These are phyloP conservation scores for Trinectes maculatus DNA, from an alignment of 2,113 vertebrate genomes.

Conservation along the genomic window DNA sequence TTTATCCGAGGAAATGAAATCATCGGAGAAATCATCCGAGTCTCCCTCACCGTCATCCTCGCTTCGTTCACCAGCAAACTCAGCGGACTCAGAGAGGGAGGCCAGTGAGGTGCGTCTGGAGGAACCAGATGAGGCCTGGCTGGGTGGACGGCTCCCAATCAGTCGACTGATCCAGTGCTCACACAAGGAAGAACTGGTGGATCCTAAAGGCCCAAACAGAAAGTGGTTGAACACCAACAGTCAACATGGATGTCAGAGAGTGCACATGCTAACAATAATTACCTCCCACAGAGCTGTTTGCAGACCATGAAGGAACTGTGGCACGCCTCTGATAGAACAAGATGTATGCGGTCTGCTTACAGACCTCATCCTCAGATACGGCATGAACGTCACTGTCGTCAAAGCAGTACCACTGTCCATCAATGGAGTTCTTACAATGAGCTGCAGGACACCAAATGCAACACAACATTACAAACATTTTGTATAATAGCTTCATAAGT, in stretches of 20 bases:
- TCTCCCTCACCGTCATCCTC: conserved; percentile 91
- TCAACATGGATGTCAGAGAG: background rate
- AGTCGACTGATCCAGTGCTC: conserved; percentile 98
- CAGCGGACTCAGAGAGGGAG: conserved; percentile 93
- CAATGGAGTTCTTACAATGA: conserved; percentile 97
- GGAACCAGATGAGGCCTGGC: conserved; percentile 92
- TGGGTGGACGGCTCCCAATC: conserved; percentile 94
- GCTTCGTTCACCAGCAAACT: conserved; percentile 92
- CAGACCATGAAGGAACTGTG: conserved; percentile 94
- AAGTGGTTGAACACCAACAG: background rate
- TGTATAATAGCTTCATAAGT: too few relatives aligned
- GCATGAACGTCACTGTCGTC: conserved; percentile 96
- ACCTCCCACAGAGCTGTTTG: conserved; percentile 98
- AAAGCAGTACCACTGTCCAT: conserved; percentile 98
- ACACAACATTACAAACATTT: background rate
- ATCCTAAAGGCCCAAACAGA: conserved; percentile 81
- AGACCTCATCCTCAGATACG: conserved; percentile 92
- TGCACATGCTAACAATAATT: conserved; percentile 8
- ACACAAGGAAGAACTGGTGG: conserved; percentile 96
- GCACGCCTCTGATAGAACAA: conserved; percentile 97
- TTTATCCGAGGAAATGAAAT: background rate
- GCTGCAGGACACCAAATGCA: conserved; percentile 77
- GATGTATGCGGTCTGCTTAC: conserved; percentile 95
- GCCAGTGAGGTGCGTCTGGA: conserved; percentile 94
- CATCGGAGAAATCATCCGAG: background rate